Percentiles rank a stretch among this genome's conserved stretches.
phyloP scores from a whole-genome alignment of 64 coral and sea anemone genomes.

The Porites lutea region DNA sequence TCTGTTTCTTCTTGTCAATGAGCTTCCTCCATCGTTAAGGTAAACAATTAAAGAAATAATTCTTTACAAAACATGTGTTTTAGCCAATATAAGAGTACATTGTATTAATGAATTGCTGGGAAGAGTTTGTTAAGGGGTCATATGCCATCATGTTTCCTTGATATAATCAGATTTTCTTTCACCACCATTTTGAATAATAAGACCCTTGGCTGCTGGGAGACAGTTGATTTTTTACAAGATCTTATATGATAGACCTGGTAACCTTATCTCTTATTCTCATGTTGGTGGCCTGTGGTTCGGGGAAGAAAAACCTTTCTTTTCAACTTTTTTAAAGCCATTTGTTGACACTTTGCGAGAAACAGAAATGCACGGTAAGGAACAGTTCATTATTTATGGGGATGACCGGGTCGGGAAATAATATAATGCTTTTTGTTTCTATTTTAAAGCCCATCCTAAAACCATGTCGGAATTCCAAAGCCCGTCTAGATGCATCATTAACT shows the following conservation, averaged over 20 bases:
- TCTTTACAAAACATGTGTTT: not conserved
- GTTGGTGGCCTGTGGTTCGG: slow-evolving; percentile 42
- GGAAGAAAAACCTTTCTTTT: slow-evolving; percentile 48
- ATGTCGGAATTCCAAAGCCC: too few relatives aligned
- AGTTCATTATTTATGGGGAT: too few relatives aligned
- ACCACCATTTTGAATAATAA: too few relatives aligned
- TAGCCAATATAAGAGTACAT: not conserved
- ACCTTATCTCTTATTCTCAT: not conserved
- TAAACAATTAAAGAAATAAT: not conserved
- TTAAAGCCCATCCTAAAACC: too few relatives aligned
- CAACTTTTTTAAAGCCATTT: slow-evolving; percentile 51
- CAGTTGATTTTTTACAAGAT: too few relatives aligned
- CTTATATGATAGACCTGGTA: too few relatives aligned
- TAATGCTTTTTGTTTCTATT: too few relatives aligned
- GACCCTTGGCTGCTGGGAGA: too few relatives aligned
- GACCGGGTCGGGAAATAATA: too few relatives aligned
- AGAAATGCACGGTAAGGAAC: not conserved
- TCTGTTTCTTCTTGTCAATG: slow-evolving; percentile 41
- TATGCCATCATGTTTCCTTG: too few relatives aligned
- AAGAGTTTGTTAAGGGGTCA: too few relatives aligned
- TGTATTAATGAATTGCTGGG: too few relatives aligned
- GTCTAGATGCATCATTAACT: not conserved
- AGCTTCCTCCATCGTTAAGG: slow-evolving; percentile 15
- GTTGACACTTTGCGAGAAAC: not conserved
- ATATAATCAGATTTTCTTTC: not conserved